Conservation (phyloP, 2,113 vertebrate species). For the Microtus oregoni region DNA sequence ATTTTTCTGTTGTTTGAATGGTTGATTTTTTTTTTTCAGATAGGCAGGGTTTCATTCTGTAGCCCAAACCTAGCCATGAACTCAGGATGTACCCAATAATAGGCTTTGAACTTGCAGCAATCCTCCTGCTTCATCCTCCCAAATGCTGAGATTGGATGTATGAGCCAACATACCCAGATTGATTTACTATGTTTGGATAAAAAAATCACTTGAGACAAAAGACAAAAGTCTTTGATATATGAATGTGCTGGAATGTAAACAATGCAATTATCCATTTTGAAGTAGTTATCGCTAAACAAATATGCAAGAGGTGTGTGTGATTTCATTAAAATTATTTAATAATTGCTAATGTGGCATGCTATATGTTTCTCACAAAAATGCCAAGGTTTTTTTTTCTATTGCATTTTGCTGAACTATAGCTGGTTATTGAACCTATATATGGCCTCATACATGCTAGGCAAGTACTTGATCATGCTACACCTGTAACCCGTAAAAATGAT, state of each 20-base stretch:
- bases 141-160: background rate
- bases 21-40: background rate
- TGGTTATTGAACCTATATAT: background rate
- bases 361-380: background rate
- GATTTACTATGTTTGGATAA: constrained; percentile 22
- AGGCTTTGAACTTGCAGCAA: background rate
- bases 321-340: constrained; percentile 34
- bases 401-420: background rate
- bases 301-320: background rate
- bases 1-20: background rate
- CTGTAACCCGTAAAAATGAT: background rate
- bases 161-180: background rate
- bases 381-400: background rate
- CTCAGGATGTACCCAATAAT: background rate
- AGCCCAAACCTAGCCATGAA: background rate
- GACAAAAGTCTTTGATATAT: background rate
- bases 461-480: too few relatives aligned
- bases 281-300: constrained; percentile 33
- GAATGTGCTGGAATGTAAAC: background rate
- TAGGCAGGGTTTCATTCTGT: background rate
- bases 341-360: constrained; percentile 43
- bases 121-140: background rate
- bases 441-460: background rate
- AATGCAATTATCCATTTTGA: constrained; percentile 22
- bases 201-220: constrained; percentile 50